phyloP scores from a whole-genome alignment of 1,140 invertebrate genomes.

The Aphelenchoides fujianensis region DNA sequence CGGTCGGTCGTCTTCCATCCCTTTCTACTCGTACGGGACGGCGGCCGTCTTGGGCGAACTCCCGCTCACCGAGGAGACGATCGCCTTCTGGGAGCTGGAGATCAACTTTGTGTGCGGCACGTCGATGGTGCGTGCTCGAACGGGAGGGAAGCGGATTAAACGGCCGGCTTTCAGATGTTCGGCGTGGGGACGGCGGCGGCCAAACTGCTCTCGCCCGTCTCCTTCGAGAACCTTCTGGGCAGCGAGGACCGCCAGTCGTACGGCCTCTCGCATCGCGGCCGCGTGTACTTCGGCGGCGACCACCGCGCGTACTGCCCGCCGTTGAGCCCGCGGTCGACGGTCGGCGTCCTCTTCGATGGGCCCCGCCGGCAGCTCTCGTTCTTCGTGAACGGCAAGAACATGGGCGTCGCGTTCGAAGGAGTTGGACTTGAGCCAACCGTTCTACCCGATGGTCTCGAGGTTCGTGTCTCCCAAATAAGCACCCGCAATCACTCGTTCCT shows the following conservation, averaged over 20 bases:
- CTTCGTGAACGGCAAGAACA: conserved; percentile 28
- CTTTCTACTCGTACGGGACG: conserved; percentile 30
- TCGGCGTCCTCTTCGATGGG: conserved; percentile 41
- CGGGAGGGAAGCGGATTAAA: too few relatives aligned
- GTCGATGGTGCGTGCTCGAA: conserved; percentile 32
- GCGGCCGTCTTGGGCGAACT: conserved; percentile 28
- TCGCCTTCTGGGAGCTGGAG: conserved; percentile 42
- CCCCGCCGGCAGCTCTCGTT: conserved; percentile 28
- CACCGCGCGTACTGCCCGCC: conserved; percentile 1
- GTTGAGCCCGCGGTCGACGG: background rate
- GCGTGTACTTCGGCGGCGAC: conserved; percentile 9
- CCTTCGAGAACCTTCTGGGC: conserved; percentile 40
- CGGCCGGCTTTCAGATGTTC: background rate
- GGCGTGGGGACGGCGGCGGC: conserved; percentile 25
- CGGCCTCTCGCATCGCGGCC: conserved; percentile 38
- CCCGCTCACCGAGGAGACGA: conserved; percentile 2
- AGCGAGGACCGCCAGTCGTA: conserved; percentile 13
- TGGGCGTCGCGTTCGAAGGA: conserved; percentile 33
- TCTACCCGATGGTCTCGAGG: conserved; percentile 47
- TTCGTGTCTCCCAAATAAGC: conserved; percentile 10
- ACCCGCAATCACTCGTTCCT: conserved; percentile 1
- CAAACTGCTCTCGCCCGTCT: conserved; percentile 5
- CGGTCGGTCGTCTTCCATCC: conserved; percentile 33
- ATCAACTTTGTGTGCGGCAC: conserved; percentile 34
- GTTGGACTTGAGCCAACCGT: conserved; percentile 24